These are phyloP conservation scores for Rotaria sp. DNA, from an alignment of 2,888 invertebrate species.

Conservation along the genomic window DNA sequence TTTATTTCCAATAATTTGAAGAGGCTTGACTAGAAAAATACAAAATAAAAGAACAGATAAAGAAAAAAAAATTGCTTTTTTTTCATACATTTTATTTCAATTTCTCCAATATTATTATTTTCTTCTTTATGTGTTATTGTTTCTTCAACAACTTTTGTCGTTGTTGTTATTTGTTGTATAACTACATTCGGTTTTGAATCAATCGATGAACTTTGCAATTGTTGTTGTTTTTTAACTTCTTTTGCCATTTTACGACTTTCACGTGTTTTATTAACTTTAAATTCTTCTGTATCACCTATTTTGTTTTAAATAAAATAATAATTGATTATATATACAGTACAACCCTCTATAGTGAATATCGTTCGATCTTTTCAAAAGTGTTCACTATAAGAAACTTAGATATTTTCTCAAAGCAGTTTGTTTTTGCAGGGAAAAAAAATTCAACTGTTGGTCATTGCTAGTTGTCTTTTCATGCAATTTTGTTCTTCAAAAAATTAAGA, in stretches of 20 bases:
- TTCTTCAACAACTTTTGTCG: neutral
- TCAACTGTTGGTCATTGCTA: too few relatives aligned
- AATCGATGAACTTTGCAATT: constrained; percentile 43
- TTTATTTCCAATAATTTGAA: constrained; percentile 61
- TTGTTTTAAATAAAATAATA: constrained; percentile 45
- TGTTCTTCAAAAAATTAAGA: too few relatives aligned
- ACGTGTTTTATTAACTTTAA: constrained; percentile 88
- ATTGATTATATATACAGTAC: too few relatives aligned
- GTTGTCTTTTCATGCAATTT: too few relatives aligned
- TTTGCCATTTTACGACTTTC: constrained; percentile 67
- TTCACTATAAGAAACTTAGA: too few relatives aligned
- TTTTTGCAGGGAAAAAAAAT: too few relatives aligned
- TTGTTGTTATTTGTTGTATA: neutral
- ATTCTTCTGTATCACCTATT: constrained; percentile 73
- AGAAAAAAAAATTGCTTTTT: too few relatives aligned
- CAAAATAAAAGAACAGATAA: too few relatives aligned
- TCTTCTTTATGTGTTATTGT: neutral
- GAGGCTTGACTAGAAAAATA: neutral
- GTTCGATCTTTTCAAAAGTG: too few relatives aligned
- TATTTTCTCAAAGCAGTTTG: too few relatives aligned
- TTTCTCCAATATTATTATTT: neutral
- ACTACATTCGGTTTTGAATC: neutral
- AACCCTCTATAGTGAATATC: too few relatives aligned
- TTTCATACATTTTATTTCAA: constrained; percentile 14
- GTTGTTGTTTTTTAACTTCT: constrained; percentile 63